These are phyloP conservation scores for Cochlearius cochlearius DNA, from an alignment of 2,113 vertebrate genomes.

Conservation along the genomic window DNA sequence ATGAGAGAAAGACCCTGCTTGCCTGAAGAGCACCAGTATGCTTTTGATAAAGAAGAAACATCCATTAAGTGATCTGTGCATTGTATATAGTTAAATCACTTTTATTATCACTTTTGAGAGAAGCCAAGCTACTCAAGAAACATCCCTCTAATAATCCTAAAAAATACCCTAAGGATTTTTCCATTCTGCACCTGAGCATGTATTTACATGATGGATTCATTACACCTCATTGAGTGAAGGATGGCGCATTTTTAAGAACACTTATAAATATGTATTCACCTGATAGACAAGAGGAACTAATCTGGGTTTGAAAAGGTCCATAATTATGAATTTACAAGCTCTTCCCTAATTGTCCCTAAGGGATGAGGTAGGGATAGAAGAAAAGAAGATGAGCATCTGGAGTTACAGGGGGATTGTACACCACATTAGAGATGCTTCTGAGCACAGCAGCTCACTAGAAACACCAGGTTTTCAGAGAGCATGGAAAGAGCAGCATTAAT, in stretches of 20 bases:
- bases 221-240: constrained; percentile 2
- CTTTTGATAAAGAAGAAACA: background rate
- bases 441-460: background rate
- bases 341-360: constrained; percentile 9
- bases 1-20: background rate
- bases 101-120: background rate
- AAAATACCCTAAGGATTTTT: background rate
- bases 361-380: background rate
- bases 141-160: background rate
- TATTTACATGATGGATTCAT: constrained; percentile 34
- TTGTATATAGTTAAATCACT: background rate
- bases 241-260: background rate
- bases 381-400: background rate
- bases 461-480: background rate
- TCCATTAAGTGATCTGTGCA: background rate
- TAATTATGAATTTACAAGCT: constrained; percentile 22
- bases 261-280: constrained; percentile 31
- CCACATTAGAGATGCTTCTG: background rate
- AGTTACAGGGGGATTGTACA: background rate
- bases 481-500: background rate
- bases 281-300: background rate
- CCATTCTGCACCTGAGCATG: background rate
- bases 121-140: background rate
- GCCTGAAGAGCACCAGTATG: background rate
- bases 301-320: constrained; percentile 14